Conservation (phyloP, 2,888 invertebrate genomes). For the Notocelia uddmanniana region DNA sequence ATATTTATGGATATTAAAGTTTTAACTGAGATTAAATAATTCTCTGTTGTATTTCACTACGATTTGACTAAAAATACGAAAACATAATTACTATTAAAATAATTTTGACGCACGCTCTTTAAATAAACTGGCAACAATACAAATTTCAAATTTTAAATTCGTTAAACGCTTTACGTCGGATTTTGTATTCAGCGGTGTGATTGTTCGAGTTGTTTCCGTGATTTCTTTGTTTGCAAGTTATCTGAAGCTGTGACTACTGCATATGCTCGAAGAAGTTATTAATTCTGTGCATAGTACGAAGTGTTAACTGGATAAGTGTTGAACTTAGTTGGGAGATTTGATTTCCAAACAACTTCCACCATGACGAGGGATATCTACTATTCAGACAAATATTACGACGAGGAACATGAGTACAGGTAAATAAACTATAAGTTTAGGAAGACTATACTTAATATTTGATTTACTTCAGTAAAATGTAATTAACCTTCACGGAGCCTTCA, state of each 20-base stretch:
- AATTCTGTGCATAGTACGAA: constrained; percentile 4
- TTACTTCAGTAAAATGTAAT: not conserved
- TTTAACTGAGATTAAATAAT: too few relatives aligned
- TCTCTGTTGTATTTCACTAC: too few relatives aligned
- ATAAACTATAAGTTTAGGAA: not conserved
- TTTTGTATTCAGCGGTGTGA: constrained; percentile 47
- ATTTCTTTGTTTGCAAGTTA: constrained; percentile 34
- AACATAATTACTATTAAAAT: too few relatives aligned
- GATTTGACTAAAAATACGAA: too few relatives aligned
- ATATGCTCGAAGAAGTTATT: not conserved
- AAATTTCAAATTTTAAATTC: constrained; percentile 70
- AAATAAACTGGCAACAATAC: constrained; percentile 50
- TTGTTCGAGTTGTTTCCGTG: constrained; percentile 44
- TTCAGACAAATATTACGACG: constrained; percentile 97
- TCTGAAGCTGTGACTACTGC: not conserved
- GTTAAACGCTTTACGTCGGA: constrained; percentile 63
- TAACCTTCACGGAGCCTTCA: too few relatives aligned
- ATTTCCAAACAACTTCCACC: constrained; percentile 45
- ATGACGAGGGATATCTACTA: constrained; percentile 94
- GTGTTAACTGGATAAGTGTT: constrained; percentile 11
- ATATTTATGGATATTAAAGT: too few relatives aligned
- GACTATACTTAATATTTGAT: not conserved
- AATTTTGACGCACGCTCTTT: not conserved
- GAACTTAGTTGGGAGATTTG: constrained; percentile 9
- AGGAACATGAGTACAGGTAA: constrained; percentile 96